A percentile compares a stretch with the other conserved stretches of the same genome.
These are phyloP conservation scores for Drusus annulatus DNA, from an alignment of 1,140 invertebrate species.

Conservation along the genomic window DNA sequence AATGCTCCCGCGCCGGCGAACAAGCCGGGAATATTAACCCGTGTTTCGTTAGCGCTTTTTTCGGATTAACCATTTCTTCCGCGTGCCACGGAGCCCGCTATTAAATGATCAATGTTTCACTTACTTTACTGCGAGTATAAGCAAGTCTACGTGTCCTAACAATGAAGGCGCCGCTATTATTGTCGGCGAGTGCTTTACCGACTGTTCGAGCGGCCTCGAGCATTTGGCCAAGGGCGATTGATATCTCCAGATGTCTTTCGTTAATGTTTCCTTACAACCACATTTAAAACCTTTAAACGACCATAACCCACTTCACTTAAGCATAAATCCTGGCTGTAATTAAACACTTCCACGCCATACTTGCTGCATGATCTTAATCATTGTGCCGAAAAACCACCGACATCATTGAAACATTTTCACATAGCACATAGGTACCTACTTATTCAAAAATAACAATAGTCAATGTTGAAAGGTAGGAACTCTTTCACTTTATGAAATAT, in stretches of 20 bases:
- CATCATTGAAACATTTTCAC: no score
- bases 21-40: conserved; percentile 28
- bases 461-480: no score
- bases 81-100: conserved; percentile 7
- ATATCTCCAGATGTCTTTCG: background rate
- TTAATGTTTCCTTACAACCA: no score
- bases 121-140: background rate
- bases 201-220: background rate
- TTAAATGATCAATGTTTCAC: conserved; percentile 26
- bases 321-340: no score
- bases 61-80: conserved; percentile 9
- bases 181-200: background rate
- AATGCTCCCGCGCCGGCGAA: conserved; percentile 18
- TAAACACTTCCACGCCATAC: no score
- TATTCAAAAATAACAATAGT: no score
- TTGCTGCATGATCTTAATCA: no score
- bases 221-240: background rate
- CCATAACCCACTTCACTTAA: no score
- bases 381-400: no score
- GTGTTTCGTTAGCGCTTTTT: conserved; percentile 37
- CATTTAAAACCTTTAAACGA: no score
- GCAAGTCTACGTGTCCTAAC: conserved; percentile 3
- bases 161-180: background rate
- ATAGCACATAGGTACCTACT: no score
- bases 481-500: no score